These are phyloP conservation scores for Phaenicophaeus curvirostris DNA, from an alignment of 2,797 vertebrate genomes.

Conservation along the genomic window DNA sequence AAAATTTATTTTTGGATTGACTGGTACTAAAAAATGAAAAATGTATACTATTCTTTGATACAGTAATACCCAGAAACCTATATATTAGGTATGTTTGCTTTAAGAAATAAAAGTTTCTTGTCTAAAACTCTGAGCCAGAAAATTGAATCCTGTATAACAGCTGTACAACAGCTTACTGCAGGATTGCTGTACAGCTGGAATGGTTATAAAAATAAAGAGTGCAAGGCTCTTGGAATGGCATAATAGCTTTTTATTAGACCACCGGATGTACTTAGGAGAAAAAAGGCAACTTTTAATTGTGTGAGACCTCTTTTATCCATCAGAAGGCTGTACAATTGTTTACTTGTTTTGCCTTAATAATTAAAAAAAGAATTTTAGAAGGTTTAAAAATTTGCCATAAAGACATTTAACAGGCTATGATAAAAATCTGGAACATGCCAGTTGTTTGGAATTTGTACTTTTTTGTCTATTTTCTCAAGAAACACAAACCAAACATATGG, in stretches of 20 bases:
- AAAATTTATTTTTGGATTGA: background rate
- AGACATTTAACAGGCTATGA: background rate
- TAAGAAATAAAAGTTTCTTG: background rate
- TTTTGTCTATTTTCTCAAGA: background rate
- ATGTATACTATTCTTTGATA: background rate
- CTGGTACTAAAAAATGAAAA: background rate
- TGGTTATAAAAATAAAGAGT: background rate
- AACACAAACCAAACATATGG: background rate
- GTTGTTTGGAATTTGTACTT: background rate
- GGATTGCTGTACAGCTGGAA: background rate
- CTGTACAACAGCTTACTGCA: background rate
- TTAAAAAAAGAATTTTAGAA: background rate
- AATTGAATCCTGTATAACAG: background rate
- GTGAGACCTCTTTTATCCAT: background rate
- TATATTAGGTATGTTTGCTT: background rate
- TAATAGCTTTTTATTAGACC: background rate
- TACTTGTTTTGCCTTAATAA: background rate
- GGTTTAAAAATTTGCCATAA: background rate
- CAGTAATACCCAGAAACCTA: background rate
- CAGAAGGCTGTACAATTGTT: background rate
- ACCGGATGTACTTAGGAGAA: rapidly evolving
- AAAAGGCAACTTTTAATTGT: background rate
- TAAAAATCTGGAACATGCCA: background rate
- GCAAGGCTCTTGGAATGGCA: background rate
- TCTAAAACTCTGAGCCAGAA: background rate